Evolutionary conservation across 2,888 invertebrate species (phyloP).

Genomic region (Sericinus montela): DNA sequence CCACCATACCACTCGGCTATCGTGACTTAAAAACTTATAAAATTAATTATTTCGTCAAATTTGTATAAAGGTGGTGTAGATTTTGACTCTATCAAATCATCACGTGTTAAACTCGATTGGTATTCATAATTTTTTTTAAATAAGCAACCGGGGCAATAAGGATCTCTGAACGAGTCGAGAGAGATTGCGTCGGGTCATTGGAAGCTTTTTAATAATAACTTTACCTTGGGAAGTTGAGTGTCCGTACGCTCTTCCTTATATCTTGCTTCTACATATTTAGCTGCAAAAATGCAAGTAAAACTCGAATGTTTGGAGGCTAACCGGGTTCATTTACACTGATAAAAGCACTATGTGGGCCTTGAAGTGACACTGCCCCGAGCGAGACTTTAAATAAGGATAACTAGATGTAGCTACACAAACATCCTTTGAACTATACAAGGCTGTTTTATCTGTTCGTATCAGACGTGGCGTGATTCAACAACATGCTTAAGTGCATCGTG

Average conservation of each 20-base stretch:
- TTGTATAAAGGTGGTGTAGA: too few relatives aligned
- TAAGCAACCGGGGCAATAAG: not conserved
- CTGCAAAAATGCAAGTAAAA: constrained; percentile 25
- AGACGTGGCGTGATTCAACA: constrained; percentile 38
- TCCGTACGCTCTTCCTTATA: constrained; percentile 42
- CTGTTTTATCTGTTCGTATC: constrained; percentile 39
- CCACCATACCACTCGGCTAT: too few relatives aligned
- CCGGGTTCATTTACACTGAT: constrained; percentile 51
- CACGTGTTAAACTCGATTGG: too few relatives aligned
- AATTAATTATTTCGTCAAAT: too few relatives aligned
- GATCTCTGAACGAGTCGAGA: constrained; percentile 6
- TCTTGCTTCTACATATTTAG: constrained; percentile 21
- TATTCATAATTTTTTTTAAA: not conserved
- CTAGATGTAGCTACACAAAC: constrained; percentile 29
- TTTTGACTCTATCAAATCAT: too few relatives aligned
- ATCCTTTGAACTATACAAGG: constrained; percentile 56
- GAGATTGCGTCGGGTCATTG: constrained; percentile 18
- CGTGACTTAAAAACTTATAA: too few relatives aligned
- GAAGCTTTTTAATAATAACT: constrained; percentile 23
- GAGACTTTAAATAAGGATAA: constrained; percentile 46
- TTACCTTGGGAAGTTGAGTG: constrained; percentile 21
- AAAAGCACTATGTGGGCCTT: constrained; percentile 61
- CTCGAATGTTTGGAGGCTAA: constrained; percentile 58
- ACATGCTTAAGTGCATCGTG: constrained; percentile 40
- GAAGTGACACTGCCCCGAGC: constrained; percentile 40